Conservation (phyloP, 2,113 vertebrate genomes). For the Egretta garzetta region DNA sequence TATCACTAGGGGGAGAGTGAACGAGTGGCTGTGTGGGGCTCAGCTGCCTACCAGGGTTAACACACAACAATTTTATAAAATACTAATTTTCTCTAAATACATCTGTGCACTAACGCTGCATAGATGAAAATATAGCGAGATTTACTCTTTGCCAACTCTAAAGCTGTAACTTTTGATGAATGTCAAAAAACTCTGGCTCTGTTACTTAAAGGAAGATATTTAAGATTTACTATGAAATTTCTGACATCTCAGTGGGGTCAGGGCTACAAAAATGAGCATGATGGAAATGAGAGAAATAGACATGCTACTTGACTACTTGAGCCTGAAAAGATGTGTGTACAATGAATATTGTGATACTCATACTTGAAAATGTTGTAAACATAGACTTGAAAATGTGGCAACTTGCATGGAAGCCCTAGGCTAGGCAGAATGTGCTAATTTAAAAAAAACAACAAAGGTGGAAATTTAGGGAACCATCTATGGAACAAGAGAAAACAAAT, state of each 20-base stretch:
- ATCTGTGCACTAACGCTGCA: background rate
- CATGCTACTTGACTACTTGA: background rate
- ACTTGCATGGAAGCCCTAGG: constrained; percentile 21
- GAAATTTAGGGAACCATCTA: background rate
- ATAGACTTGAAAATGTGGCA: background rate
- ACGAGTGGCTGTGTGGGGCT: fast-evolving
- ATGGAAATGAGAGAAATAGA: background rate
- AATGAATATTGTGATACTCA: background rate
- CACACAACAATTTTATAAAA: background rate
- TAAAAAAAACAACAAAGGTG: background rate
- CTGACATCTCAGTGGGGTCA: background rate
- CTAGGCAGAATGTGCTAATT: background rate
- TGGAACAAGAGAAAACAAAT: background rate
- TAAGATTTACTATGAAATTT: background rate
- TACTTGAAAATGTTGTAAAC: background rate
- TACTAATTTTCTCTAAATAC: background rate
- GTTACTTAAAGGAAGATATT: background rate
- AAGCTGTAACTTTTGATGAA: background rate
- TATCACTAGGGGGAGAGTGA: background rate
- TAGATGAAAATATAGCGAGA: background rate
- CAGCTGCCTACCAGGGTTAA: background rate
- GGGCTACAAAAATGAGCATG: background rate
- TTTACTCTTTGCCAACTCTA: background rate
- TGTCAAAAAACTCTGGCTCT: background rate
- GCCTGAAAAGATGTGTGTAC: background rate